phyloP scores from a whole-genome alignment of 2,888 invertebrate genomes.

The Leucophenga montana region DNA sequence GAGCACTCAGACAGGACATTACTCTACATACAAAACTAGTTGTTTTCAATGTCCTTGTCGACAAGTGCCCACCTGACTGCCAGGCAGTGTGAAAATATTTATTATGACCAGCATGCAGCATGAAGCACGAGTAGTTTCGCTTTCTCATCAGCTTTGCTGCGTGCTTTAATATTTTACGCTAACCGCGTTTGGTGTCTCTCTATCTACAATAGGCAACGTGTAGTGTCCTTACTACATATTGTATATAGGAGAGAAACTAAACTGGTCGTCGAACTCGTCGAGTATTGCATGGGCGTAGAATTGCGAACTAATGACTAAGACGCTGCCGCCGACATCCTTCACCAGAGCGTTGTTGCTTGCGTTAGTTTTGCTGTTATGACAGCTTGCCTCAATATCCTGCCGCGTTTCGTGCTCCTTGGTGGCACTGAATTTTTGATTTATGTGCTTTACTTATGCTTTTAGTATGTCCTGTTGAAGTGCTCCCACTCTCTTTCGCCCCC shows the following conservation, averaged over 20 bases:
- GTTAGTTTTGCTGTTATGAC: constrained; percentile 15
- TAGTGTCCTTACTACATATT: constrained; percentile 50
- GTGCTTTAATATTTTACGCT: constrained; percentile 63
- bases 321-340: background rate
- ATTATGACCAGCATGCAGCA: constrained; percentile 6
- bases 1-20: too few relatives aligned
- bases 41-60: too few relatives aligned
- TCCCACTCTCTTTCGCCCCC: background rate
- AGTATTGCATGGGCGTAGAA: constrained; percentile 26
- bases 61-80: too few relatives aligned
- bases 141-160: background rate
- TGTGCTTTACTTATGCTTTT: constrained; percentile 69
- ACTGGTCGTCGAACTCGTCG: constrained; percentile 5
- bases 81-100: background rate
- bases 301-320: constrained; percentile 5
- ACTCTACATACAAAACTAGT: too few relatives aligned
- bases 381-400: constrained; percentile 8
- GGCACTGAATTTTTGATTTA: constrained; percentile 72
- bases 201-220: too few relatives aligned
- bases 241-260: constrained; percentile 24
- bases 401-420: constrained; percentile 39
- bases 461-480: constrained; percentile 42
- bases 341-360: too few relatives aligned
- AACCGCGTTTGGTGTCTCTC: constrained; percentile 58
- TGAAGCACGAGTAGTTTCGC: background rate